Percentiles rank a stretch among this genome's conserved stretches.
Conservation (phyloP, 2,113 vertebrate species). For the Aythya baeri region DNA sequence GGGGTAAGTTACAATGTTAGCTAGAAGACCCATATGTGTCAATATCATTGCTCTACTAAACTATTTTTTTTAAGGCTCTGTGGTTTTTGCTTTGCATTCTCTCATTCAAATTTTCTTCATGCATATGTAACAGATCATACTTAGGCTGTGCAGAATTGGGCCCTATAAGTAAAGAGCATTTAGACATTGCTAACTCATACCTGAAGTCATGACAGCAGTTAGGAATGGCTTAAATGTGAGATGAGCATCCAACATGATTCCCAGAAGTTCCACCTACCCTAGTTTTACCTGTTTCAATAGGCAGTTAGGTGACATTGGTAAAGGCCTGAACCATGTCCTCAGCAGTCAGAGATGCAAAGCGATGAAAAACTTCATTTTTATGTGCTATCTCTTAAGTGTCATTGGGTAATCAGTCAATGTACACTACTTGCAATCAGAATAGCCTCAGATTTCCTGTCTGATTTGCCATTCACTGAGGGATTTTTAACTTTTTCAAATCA, state of each 20-base stretch:
- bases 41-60: neutral
- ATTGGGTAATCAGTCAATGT: too few species aligned
- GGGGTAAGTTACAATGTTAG: neutral
- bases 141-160: neutral
- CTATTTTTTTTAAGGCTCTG: neutral
- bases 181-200: neutral
- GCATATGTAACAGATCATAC: neutral
- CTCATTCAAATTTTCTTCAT: neutral
- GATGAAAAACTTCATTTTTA: neutral
- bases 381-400: neutral
- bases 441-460: neutral
- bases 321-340: neutral
- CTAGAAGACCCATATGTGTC: neutral
- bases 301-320: neutral
- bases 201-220: neutral
- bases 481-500: neutral
- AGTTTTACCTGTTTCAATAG: neutral
- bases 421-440: neutral
- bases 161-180: neutral
- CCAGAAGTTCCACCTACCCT: neutral
- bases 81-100: neutral
- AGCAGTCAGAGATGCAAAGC: neutral
- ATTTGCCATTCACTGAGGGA: neutral
- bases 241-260: neutral
- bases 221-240: neutral